Evolutionary conservation across 30 jellyfish, hydroid and myxozoan genomes (phyloP).

Genomic region (Aurelia coerulea): DNA sequence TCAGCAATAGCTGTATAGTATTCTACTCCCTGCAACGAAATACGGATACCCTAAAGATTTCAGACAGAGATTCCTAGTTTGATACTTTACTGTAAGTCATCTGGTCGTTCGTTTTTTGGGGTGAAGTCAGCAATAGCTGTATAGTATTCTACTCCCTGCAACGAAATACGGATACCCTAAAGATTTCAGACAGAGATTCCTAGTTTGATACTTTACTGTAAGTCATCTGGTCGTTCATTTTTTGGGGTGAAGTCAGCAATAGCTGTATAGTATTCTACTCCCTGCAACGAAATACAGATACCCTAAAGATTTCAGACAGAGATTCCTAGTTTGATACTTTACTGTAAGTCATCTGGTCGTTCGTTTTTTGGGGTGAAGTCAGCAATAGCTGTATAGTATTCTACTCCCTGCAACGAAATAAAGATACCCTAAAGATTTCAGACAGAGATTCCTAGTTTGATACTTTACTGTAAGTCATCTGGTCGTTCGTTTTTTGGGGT

Average conservation of each 20-base stretch:
- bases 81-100: constrained; percentile 57
- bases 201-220: too few relatives aligned
- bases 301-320: too few relatives aligned
- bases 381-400: constrained; percentile 73
- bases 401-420: constrained; percentile 47
- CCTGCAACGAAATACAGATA: constrained; percentile 21
- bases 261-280: constrained; percentile 69
- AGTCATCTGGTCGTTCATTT: constrained; percentile 53
- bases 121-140: constrained; percentile 79
- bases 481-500: constrained; percentile 57
- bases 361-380: constrained; percentile 75
- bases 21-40: constrained; percentile 58
- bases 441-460: too few relatives aligned
- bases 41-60: too few relatives aligned
- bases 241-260: constrained; percentile 81
- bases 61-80: too few relatives aligned
- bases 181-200: too few relatives aligned
- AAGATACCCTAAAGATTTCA: too few relatives aligned
- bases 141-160: constrained; percentile 72
- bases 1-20: constrained; percentile 78
- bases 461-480: constrained; percentile 64
- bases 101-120: constrained; percentile 64
- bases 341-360: constrained; percentile 58
- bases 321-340: too few relatives aligned
- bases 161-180: not conserved